phyloP scores from a whole-genome alignment of 2,797 vertebrate genomes.

The Artibeus lituratus region DNA sequence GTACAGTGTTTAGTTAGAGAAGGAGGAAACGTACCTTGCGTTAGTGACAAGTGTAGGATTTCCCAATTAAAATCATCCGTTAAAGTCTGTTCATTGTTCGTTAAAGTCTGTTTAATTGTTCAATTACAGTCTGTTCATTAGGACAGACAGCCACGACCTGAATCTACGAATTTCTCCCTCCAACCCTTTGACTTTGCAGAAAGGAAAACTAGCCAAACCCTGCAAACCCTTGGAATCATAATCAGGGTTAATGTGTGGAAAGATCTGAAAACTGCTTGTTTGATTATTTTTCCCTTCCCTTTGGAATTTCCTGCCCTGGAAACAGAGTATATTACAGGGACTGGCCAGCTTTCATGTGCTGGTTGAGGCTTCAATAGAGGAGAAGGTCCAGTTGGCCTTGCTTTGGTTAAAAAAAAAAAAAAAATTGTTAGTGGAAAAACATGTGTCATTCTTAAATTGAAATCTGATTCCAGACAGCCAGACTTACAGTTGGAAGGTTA shows the following conservation, averaged over 20 bases:
- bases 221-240: background rate
- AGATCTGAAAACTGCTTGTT: conserved; percentile 47
- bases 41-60: background rate
- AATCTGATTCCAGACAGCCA: conserved; percentile 60
- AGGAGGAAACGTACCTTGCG: background rate
- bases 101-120: background rate
- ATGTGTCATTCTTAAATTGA: conserved; percentile 5
- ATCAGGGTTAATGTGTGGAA: conserved; percentile 33
- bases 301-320: conserved; percentile 60
- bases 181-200: conserved; percentile 10
- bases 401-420: conserved; percentile 30
- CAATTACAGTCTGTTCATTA: background rate
- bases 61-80: background rate
- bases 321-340: conserved; percentile 40
- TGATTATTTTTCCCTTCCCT: conserved; percentile 41
- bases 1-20: background rate
- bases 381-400: conserved; percentile 16
- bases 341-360: conserved; percentile 39
- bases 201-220: conserved; percentile 41
- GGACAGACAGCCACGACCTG: conserved; percentile 2
- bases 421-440: conserved; percentile 48
- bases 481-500: conserved; percentile 83
- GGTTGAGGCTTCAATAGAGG: background rate
- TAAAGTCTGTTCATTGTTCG: too few species aligned
- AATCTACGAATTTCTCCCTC: background rate